Percentiles rank a stretch among this genome's conserved stretches.
Evolutionary conservation across 2,113 vertebrate genomes (phyloP).

Genomic region (Aythya baeri): DNA sequence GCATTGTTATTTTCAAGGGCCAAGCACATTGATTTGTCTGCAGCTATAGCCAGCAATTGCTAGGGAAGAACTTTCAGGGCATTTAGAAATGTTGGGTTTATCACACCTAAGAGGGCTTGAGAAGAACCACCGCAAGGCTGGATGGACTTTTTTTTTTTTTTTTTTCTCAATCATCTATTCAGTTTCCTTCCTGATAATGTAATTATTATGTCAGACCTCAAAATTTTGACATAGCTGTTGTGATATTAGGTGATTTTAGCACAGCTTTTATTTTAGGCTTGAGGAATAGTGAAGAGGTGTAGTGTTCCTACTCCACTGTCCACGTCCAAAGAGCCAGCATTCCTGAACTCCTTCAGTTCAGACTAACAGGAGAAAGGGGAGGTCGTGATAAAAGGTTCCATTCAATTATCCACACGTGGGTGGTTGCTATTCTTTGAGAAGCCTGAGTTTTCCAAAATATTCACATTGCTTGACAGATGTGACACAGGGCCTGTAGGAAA

Average conservation of each 20-base stretch:
- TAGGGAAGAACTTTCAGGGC: not conserved
- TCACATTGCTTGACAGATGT: slow-evolving; percentile 15
- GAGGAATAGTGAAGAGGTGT: not conserved
- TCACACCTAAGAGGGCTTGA: not conserved
- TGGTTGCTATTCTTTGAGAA: not conserved
- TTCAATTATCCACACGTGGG: not conserved
- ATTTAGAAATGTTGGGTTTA: not conserved
- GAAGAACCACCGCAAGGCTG: not conserved
- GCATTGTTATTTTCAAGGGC: not conserved
- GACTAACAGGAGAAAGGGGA: not conserved
- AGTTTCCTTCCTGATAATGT: not conserved
- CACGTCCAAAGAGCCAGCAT: not conserved
- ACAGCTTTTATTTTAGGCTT: not conserved
- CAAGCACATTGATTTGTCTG: not conserved
- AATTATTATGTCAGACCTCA: not conserved
- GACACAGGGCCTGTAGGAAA: not conserved
- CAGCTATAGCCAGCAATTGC: not conserved
- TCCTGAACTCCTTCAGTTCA: not conserved
- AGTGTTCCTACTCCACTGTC: not conserved
- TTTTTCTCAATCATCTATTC: not conserved
- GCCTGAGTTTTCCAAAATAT: slow-evolving; percentile 7
- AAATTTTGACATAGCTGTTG: not conserved
- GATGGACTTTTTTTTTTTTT: not conserved
- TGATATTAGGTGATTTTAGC: not conserved
- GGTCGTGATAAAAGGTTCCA: not conserved